A percentile compares a stretch with the other conserved stretches of the same genome.
Conservation (phyloP, 2,888 invertebrate genomes). For the Ectobius pallidus region DNA sequence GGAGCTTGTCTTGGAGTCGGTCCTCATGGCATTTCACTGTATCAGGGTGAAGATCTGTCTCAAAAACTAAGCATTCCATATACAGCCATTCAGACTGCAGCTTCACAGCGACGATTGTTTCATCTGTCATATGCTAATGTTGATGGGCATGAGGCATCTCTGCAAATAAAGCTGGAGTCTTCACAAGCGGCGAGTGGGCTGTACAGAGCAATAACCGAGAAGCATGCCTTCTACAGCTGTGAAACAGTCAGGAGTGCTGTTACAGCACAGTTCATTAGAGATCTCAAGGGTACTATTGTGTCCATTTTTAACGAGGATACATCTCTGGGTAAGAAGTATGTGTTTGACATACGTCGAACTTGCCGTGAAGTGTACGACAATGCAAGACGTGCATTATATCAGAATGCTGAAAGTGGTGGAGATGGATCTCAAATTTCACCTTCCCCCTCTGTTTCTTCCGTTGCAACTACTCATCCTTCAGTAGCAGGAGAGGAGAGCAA, state of each 20-base stretch:
- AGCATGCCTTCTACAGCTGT: constrained; percentile 91
- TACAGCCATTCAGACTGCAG: constrained; percentile 80
- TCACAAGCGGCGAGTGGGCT: constrained; percentile 81
- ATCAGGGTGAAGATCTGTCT: constrained; percentile 56
- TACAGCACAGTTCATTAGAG: constrained; percentile 86
- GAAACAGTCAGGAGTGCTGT: constrained; percentile 89
- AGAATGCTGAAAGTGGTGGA: constrained; percentile 50
- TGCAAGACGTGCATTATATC: constrained; percentile 76
- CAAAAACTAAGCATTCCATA: constrained; percentile 70
- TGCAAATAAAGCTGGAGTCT: constrained; percentile 82
- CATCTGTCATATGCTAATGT: constrained; percentile 74
- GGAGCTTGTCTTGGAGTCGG: constrained; percentile 71
- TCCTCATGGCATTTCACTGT: constrained; percentile 80
- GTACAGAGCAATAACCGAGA: constrained; percentile 87
- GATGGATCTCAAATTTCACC: background rate
- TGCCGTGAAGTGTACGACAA: constrained; percentile 90
- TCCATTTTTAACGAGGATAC: constrained; percentile 91
- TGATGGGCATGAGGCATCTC: constrained; percentile 70
- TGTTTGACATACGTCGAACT: constrained; percentile 88
- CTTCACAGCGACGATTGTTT: constrained; percentile 75
- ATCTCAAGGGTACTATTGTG: constrained; percentile 88
- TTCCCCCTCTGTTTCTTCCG: background rate
- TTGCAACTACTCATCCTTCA: background rate
- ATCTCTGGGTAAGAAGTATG: constrained; percentile 85
- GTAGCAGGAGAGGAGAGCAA: background rate